Evolutionary conservation across 2,113 vertebrate genomes (phyloP), one percentile per base, ranked within the genome.

Genomic region (Bostrychus sinensis): DNA sequence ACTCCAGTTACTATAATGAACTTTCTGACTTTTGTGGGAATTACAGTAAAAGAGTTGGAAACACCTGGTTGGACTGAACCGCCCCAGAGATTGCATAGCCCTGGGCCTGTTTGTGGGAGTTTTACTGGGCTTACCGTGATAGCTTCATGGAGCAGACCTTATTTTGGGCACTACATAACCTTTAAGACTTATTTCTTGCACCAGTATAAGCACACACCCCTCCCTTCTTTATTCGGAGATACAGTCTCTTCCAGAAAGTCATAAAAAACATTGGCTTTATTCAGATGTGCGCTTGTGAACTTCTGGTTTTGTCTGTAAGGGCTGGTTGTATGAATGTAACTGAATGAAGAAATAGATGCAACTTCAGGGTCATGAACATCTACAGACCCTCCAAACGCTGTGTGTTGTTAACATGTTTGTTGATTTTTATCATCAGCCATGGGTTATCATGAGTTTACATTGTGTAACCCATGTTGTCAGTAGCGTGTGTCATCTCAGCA

Each of bases 41-140:
- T 72, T 65, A 43, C 67, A 51, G 72, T 50, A 56, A 74, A n/a
- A 62, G 13, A 12, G 28, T 25, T 66, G n/a, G 28, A 56, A 78
- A 61, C 75, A 72, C 74, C 67, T 78, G 67, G 70, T 41, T 12
- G 30, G 53, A 36, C 53, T 20, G 30, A 13, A 36, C 16, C 11
- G 53, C 14, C 37, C 37, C 5, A 39, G 11, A 39, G 37, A 39
- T 16, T 39, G 37, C 37, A 39, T 1, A 39, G 5, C 14, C 37
- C 37, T n/a, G 8, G 8, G 30, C 48, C n/a, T 51, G 48, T 51
- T 51, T 30, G 48, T 51, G 48, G 28, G 48, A 51, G 48, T 25
- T 51, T 51, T 51, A 51, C 48, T 9, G n/a, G 23, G 23, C 23
- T 51, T 51, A 17, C 13, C 25, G 48, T 51, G 25, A 48, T 9